Evolutionary conservation across 2,113 vertebrate genomes (phyloP).

Genomic region (Suricata suricatta): DNA sequence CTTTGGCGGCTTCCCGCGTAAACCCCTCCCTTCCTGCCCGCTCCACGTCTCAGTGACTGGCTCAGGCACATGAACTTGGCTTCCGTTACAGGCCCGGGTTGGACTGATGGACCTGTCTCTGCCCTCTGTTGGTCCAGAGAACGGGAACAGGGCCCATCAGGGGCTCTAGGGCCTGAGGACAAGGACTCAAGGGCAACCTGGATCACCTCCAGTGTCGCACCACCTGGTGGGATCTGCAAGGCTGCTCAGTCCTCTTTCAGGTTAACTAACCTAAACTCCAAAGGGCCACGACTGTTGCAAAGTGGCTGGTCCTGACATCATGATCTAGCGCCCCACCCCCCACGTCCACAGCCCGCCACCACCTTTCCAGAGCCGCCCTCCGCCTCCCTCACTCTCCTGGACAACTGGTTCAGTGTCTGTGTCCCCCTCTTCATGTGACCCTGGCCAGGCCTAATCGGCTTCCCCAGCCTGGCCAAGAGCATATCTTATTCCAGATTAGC

Average conservation of each 20-base stretch:
- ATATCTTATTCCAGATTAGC: neutral
- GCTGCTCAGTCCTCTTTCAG: neutral
- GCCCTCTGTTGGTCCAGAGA: neutral
- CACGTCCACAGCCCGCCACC: no score
- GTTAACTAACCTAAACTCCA: neutral
- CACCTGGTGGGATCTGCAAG: neutral
- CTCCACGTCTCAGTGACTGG: neutral
- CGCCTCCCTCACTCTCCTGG: neutral
- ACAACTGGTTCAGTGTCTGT: rapidly evolving
- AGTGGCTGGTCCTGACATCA: rapidly evolving
- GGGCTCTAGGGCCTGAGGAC: neutral
- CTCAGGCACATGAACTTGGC: neutral
- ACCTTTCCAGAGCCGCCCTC: no score
- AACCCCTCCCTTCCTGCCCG: neutral
- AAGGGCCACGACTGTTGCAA: neutral
- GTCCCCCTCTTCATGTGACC: neutral
- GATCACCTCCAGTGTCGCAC: rapidly evolving
- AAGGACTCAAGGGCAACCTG: no score
- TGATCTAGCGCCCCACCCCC: neutral
- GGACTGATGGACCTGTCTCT: neutral
- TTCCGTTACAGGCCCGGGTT: neutral
- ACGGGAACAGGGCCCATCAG: neutral
- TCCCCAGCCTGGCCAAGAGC: neutral
- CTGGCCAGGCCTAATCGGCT: neutral
- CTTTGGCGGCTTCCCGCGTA: neutral